phyloP scores from a whole-genome alignment of 2,113 vertebrate genomes.

The Boleophthalmus pectinirostris region DNA sequence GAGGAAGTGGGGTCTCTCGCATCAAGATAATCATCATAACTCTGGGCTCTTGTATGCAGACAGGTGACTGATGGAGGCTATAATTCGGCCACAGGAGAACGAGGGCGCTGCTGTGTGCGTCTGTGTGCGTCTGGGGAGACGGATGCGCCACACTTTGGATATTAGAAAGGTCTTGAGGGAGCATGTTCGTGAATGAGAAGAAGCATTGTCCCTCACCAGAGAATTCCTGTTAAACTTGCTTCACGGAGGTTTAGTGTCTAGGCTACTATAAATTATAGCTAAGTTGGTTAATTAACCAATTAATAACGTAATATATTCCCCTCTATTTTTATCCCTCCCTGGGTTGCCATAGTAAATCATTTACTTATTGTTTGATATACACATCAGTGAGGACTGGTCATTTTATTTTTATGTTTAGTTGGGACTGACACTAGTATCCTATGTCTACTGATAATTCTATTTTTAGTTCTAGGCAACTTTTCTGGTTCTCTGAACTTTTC shows the following conservation, averaged over 20 bases:
- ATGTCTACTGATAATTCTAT: too few species aligned
- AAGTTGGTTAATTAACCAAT: background rate
- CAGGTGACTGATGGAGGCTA: conserved; percentile 57
- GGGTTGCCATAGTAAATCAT: background rate
- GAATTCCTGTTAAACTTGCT: conserved; percentile 10
- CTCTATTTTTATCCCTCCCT: background rate
- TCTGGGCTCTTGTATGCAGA: conserved; percentile 56
- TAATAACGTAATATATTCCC: background rate
- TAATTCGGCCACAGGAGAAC: conserved; percentile 61
- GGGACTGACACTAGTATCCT: background rate
- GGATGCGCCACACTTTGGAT: conserved; percentile 62
- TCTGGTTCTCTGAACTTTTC: too few species aligned
- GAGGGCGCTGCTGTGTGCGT: conserved; percentile 29
- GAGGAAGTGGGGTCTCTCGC: conserved; percentile 49
- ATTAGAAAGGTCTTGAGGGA: conserved; percentile 50
- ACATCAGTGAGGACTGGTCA: background rate
- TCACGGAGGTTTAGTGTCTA: conserved; percentile 2
- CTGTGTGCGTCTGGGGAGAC: conserved; percentile 46
- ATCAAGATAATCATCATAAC: conserved; percentile 71
- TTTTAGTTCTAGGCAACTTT: too few species aligned
- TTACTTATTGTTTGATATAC: background rate
- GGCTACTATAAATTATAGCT: background rate
- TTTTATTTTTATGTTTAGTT: background rate
- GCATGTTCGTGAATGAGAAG: conserved; percentile 38
- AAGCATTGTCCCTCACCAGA: conserved; percentile 28